Conservation (phyloP, 2,113 vertebrate species). For the Pogonocichla stellata region DNA sequence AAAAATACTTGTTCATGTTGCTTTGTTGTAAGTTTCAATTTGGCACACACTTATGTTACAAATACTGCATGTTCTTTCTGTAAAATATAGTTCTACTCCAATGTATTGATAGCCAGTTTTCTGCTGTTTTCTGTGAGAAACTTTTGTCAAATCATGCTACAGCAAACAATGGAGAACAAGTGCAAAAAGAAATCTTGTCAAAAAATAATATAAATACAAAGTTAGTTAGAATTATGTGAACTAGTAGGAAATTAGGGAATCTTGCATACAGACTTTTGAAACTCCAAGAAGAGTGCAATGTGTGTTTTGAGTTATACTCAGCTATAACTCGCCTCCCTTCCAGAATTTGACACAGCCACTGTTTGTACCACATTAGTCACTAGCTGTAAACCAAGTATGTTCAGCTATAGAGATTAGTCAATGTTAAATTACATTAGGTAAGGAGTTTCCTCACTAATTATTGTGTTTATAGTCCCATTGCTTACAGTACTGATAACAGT, state of each 20-base stretch:
- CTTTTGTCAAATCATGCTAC: not conserved
- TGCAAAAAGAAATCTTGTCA: not conserved
- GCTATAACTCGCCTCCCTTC: not conserved
- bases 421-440: not conserved
- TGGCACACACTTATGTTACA: not conserved
- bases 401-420: not conserved
- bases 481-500: not conserved
- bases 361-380: not conserved
- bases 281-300: not conserved
- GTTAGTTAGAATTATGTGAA: not conserved
- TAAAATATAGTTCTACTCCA: not conserved
- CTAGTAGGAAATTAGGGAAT: not conserved
- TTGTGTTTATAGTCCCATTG: not conserved
- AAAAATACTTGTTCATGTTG: not conserved
- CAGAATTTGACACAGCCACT: not conserved
- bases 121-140: not conserved
- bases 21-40: not conserved
- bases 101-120: not conserved
- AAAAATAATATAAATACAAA: not conserved
- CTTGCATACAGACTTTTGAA: not conserved
- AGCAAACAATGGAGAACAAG: not conserved
- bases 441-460: not conserved
- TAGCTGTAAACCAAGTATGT: not conserved
- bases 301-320: not conserved
- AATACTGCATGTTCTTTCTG: not conserved